Base-by-base conservation (phyloP, 2,113 vertebrate species). In the Ivindomyrus marchei region DNA sequence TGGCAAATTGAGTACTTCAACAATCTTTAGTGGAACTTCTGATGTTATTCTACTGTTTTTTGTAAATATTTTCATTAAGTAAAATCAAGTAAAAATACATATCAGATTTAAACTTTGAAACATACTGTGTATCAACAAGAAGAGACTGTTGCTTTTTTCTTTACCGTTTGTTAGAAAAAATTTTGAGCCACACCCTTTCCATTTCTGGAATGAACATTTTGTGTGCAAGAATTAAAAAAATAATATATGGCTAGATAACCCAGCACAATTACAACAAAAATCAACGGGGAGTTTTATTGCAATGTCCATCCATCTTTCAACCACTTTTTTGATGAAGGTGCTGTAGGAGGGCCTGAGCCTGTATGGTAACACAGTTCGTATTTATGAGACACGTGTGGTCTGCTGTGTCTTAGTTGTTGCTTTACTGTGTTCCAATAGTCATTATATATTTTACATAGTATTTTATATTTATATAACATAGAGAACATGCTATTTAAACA, bases 1-100 rank as follows among this genome's bases (percentile, higher is more conserved):
- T 49, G 42, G 27, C 85, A 86, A 91, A 90, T 90, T 83, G 77
- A 91, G 89, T 89, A 39, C 19, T 19, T 88, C 56, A 88, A 27
- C 47, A n/a, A 53, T 87, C 10, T 50, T 50, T 52, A 36, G 85
- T 4, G 36, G 15, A 80, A 42, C 36, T 39, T 80, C 36, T 80
- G 74, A 80, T 17, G 74, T 47, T 85, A 8, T 85, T 45, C 1
- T n/a, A 3, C 10, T 11, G 42, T 47, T n/a, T 85, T 21, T 84
- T 84, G 21, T 46, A 15, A 39, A 15, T 31, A 39, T 74, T 77
- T 77, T 39, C 36, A 36, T 77, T 39, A 77, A 39, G 31, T 39
- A 39, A 77, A 39, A 42, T 80, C 36, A 42, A 80, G 36, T 3
- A 19, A 70, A 70, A 70, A 70, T 70, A 13, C 62, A 21, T 19